Conservation (phyloP, 2,113 vertebrate genomes). For the Balaeniceps rex region DNA sequence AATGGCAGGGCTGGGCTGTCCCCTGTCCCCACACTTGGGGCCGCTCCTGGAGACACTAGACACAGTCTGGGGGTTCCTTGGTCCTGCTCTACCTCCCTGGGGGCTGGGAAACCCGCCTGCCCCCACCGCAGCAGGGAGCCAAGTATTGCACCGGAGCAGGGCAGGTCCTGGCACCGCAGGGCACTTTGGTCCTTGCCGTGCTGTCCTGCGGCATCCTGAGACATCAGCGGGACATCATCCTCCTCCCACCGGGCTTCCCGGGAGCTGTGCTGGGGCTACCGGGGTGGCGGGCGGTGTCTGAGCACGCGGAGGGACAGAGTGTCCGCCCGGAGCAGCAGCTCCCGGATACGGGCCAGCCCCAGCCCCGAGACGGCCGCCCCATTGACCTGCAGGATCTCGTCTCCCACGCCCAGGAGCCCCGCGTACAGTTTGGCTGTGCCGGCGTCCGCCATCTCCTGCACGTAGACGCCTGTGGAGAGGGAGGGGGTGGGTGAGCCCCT, state of each 20-base stretch:
- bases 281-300: conserved; percentile 75
- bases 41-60: background rate
- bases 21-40: no score
- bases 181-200: fast-evolving
- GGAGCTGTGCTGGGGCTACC: conserved; percentile 1
- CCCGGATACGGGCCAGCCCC: conserved; percentile 77
- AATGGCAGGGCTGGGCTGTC: background rate
- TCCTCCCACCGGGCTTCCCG: fast-evolving
- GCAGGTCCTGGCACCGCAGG: fast-evolving
- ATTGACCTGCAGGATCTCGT: conserved; percentile 93
- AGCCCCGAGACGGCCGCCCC: conserved; percentile 84
- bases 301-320: conserved; percentile 83
- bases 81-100: background rate
- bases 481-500: fast-evolving
- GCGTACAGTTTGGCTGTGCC: conserved; percentile 84
- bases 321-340: conserved; percentile 80
- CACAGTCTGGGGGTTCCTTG: background rate
- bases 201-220: background rate
- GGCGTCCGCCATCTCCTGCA: conserved; percentile 85
- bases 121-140: background rate
- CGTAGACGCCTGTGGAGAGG: conserved; percentile 81
- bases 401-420: conserved; percentile 85
- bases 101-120: background rate
- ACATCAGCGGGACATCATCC: fast-evolving
- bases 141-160: background rate